These are phyloP conservation scores for Rhadinocentrus ornatus DNA, from an alignment of 2,797 vertebrate genomes.

Conservation along the genomic window DNA sequence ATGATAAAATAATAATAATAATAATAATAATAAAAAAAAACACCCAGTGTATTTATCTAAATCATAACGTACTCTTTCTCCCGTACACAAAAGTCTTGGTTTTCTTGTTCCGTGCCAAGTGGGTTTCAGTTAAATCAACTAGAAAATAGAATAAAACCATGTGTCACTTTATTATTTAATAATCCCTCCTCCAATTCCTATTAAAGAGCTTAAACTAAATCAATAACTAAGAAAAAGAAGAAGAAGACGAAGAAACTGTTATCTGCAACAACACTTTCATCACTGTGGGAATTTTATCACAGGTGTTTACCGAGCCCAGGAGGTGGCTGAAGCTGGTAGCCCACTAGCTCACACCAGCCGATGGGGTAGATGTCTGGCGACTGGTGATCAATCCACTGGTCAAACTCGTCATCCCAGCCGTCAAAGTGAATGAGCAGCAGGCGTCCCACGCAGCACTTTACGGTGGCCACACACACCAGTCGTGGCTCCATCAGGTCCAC, in stretches of 20 bases:
- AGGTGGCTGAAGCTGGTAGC: constrained; percentile 92
- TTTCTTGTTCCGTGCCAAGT: constrained; percentile 66
- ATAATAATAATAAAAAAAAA: background rate
- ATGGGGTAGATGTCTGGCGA: constrained; percentile 96
- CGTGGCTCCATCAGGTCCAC: constrained; percentile 97
- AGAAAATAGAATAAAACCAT: constrained; percentile 42
- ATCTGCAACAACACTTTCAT: background rate
- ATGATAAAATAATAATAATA: background rate
- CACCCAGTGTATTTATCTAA: constrained; percentile 7
- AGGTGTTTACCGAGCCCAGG: constrained; percentile 84
- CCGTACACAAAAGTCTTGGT: constrained; percentile 51
- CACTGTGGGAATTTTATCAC: background rate
- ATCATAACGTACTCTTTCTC: constrained; percentile 79
- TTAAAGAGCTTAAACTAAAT: too few relatives aligned
- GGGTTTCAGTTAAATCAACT: constrained; percentile 65
- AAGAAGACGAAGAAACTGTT: too few relatives aligned
- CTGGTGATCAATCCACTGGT: constrained; percentile 96
- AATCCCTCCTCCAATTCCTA: too few relatives aligned
- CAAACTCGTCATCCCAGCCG: constrained; percentile 95
- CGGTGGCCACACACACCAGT: constrained; percentile 94
- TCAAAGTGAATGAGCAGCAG: constrained; percentile 96
- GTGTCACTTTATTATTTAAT: constrained; percentile 7
- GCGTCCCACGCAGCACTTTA: constrained; percentile 88
- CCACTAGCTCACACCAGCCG: constrained; percentile 94
- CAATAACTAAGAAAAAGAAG: background rate